Base-by-base conservation (phyloP, 1,140 invertebrate species). In the Zaprionus gabonicus region DNA sequence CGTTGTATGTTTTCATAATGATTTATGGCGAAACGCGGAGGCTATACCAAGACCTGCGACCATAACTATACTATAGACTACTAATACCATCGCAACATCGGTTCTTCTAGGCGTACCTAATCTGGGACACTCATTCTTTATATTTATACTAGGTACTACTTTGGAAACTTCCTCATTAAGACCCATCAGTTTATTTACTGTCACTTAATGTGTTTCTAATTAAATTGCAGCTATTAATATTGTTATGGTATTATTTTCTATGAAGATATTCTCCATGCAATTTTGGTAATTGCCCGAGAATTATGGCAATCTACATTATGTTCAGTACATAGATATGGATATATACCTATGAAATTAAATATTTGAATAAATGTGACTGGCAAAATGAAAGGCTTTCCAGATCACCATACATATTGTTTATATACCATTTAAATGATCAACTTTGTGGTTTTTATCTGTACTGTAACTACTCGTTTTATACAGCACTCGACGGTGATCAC, bases 381-480 rank as follows among this genome's bases (percentile, higher is more conserved):
- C 23, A 23, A 23, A 23, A 23, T 23, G 23, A 23, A 23, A 23
- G 23, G 23, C 23, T 23, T 23, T 1, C 23, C 23, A 2, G 23
- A 23, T 23, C 23, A 23, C 23, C 23, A 23, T 23, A 23, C 23
- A 23, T 2, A 23, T 23, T 23, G 23, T 23, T 23, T 23, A 23
- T 2, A 4, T 5, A 31, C n/a, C 27, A 7, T 63, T 17, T 10
- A 17, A 17, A 44, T 9, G 23, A 2, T 28, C 5, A 23, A 27
- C 17, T 17, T 28, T 44, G 2, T 36, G 88, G 84, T 76, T 15
- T 0, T 81, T 0, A 58, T 10, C 1, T 76, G 1, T 87, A 87
- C 28, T 76, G 23, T 23, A 23, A 23, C 27, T 87, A 87, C 58
- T 87, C 84, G 23, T 87, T 87, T 41, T 87, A 87, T 60, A 84